Evolutionary conservation across 2,888 invertebrate genomes (phyloP).

Genomic region (Carterocephalus palaemon): DNA sequence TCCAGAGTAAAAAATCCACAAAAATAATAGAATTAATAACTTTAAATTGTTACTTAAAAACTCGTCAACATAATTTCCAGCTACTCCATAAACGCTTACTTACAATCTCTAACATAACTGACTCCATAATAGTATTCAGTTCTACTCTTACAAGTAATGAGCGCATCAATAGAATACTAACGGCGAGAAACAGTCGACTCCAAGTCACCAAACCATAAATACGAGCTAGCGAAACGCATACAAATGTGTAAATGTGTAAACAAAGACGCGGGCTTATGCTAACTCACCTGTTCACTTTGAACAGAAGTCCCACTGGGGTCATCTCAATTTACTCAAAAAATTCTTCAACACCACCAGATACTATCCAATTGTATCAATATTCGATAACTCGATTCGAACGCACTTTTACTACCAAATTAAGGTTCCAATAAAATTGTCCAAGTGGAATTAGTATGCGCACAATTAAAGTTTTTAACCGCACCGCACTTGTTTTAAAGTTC

Average conservation of each 20-base stretch:
- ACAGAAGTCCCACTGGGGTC: slow-evolving; percentile 80
- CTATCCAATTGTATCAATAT: slow-evolving; percentile 25
- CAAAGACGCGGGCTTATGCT: slow-evolving; percentile 23
- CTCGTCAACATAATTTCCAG: no score
- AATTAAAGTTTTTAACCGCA: slow-evolving; percentile 3
- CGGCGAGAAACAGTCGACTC: slow-evolving; percentile 10
- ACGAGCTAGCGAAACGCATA: slow-evolving; percentile 29
- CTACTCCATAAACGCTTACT: neutral
- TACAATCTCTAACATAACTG: neutral
- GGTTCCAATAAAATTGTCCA: neutral
- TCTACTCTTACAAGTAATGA: slow-evolving; percentile 5
- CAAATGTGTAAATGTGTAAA: slow-evolving; percentile 33
- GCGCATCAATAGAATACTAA: slow-evolving; percentile 16
- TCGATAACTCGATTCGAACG: slow-evolving; percentile 6
- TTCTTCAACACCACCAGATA: slow-evolving; percentile 39
- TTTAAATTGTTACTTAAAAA: no score
- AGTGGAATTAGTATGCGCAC: slow-evolving; percentile 2
- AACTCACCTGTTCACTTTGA: slow-evolving; percentile 80
- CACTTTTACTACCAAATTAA: slow-evolving; percentile 9
- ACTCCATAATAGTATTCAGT: no score
- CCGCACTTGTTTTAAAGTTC: no score
- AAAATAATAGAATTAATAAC: no score
- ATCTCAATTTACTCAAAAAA: slow-evolving; percentile 51
- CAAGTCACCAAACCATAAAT: slow-evolving; percentile 11
- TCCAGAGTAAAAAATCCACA: no score